Percentiles rank a stretch among this genome's conserved stretches.
Evolutionary conservation across 23 tunicate species (phyloP).

Genomic region (Botrylloides violaceus): DNA sequence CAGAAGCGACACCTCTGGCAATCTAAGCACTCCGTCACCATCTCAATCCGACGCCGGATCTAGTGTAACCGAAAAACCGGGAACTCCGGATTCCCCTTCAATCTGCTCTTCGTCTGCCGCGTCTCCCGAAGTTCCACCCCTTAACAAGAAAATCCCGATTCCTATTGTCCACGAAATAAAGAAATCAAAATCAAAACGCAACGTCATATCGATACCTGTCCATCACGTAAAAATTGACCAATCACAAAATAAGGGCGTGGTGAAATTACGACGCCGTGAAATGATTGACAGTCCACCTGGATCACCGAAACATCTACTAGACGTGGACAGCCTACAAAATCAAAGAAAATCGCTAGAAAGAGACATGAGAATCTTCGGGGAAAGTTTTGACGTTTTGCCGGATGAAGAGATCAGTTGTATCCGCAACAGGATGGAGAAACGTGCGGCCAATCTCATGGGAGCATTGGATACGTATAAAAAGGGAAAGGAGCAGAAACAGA

Average conservation of each 20-base stretch:
- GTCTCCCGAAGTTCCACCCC: not conserved
- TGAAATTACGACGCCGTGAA: not conserved
- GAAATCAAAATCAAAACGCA: conserved; percentile 1
- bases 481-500: not conserved
- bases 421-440: conserved; percentile 9
- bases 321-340: conserved; percentile 10
- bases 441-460: conserved; percentile 19
- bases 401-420: conserved; percentile 20
- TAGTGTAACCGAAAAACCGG: not conserved
- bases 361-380: conserved; percentile 28
- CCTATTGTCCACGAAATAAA: conserved; percentile 17
- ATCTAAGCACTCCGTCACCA: not conserved
- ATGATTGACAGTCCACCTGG: conserved; percentile 2
- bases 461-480: conserved; percentile 17
- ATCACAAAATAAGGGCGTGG: conserved; percentile 14
- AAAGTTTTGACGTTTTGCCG: conserved; percentile 15
- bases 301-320: not conserved
- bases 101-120: no score
- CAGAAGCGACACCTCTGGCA: not conserved
- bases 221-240: conserved; percentile 19
- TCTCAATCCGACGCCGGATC: not conserved
- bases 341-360: conserved; percentile 4
- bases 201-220: conserved; percentile 15
- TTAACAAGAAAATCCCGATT: not conserved
- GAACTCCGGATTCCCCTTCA: not conserved